These are phyloP conservation scores for Drosophila bifasciata DNA, from an alignment of 1,140 invertebrate genomes.

Conservation along the genomic window DNA sequence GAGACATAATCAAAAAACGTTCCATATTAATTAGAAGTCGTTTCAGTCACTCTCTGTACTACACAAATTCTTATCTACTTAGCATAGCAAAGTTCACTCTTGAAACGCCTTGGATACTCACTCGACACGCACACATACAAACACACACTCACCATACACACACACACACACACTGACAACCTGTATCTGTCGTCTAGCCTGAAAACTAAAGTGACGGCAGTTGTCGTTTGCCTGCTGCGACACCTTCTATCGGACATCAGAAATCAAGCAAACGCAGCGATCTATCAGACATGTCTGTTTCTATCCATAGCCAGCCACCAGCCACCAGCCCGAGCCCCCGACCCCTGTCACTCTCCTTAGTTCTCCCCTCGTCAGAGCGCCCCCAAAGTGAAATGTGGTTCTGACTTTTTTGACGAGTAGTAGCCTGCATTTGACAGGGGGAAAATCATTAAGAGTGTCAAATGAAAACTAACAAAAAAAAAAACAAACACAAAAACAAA, in stretches of 20 bases:
- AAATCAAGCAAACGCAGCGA: conserved; percentile 64
- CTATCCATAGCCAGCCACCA: conserved; percentile 13
- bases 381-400: conserved; percentile 25
- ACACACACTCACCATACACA: conserved; percentile 8
- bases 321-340: conserved; percentile 9
- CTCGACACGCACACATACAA: background rate
- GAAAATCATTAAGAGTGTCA: conserved; percentile 78
- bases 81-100: conserved; percentile 20
- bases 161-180: background rate
- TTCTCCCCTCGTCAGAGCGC: conserved; percentile 7
- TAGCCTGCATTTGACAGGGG: conserved; percentile 60
- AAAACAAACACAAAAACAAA: conserved; percentile 18
- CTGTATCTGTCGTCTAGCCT: conserved; percentile 29
- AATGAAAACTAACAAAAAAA: conserved; percentile 53
- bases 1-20: conserved; percentile 1
- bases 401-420: conserved; percentile 8
- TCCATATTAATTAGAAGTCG: conserved; percentile 37
- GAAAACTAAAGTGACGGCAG: conserved; percentile 44
- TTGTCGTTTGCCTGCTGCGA: conserved; percentile 35
- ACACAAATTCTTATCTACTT: conserved; percentile 29
- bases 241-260: conserved; percentile 56
- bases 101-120: conserved; percentile 31
- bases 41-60: background rate
- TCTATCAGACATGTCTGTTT: conserved; percentile 67
- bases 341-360: too few species aligned